Base-by-base conservation (phyloP, 2,888 invertebrate species). In the Strigamia transsilvanica region DNA sequence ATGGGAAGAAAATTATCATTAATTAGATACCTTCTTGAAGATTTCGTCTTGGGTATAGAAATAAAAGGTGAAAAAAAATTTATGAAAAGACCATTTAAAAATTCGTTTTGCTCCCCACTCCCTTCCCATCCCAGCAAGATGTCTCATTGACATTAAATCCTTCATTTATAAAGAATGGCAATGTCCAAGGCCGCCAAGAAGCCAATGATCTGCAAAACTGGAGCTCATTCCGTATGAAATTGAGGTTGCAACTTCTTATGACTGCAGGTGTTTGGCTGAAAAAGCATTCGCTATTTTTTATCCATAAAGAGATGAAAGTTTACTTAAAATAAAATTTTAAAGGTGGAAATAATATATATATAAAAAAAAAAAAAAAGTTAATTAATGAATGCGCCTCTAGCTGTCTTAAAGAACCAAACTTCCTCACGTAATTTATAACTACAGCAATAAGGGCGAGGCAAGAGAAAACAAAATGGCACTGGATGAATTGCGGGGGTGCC, bases 151-250 rank as follows among this genome's bases (percentile, higher is more conserved):
- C 73, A 73, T 73, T 73, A 73, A 73, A 73, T 73, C 73, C 73
- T 73, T 73, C 73, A 73, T 73, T 73, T 73, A 73, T 73, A 73
- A 73, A 73, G 73, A 73, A 73, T 73, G 73, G 73, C 73, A 73
- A 73, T 73, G 73, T 73, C 73, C 73, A 73, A 73, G 73, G 73
- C 12, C 73, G 73, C 73, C 73, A 32, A 73, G 73, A 73, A 73
- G 73, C 73, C 73, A 73, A 73, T 73, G 73, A 73, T 73, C 73
- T 73, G 13, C 15, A 73, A 73, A 73, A 73, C 73, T 73, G 73
- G 73, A 73, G 73, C 73, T 73, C 73, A 32, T 73, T 73, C 32
- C 73, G 27, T 27, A 73, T 27, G 73, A 73, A 73, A 73, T 73
- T 73, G 32, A 73, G 73, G 27, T 32, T 27, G 73, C 73, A 73